A percentile compares a stretch with the other conserved stretches of the same genome.
phyloP scores from a whole-genome alignment of 2,113 vertebrate genomes.

The Poecilia latipinna region DNA sequence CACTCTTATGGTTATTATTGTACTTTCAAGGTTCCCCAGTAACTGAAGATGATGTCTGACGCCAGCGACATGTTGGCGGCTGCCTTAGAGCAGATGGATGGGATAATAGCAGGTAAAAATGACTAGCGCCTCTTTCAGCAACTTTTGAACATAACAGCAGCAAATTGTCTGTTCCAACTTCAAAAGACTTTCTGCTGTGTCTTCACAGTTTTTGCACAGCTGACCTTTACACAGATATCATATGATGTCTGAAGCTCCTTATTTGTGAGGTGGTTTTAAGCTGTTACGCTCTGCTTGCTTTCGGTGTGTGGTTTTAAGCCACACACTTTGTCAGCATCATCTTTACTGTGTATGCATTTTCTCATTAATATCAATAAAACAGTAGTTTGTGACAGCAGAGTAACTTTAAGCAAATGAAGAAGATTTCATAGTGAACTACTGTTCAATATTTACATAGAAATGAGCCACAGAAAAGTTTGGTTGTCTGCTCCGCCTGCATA shows the following conservation, averaged over 20 bases:
- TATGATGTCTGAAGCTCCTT: conserved; percentile 32
- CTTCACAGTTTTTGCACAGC: conserved; percentile 41
- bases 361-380: neutral
- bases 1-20: neutral
- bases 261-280: neutral
- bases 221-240: conserved; percentile 50
- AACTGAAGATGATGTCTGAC: conserved; percentile 93
- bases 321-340: neutral
- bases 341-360: neutral
- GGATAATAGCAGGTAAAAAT: conserved; percentile 94
- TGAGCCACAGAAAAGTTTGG: neutral
- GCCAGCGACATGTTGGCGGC: conserved; percentile 99
- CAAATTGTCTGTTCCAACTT: neutral
- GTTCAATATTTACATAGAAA: neutral
- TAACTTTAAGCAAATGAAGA: neutral
- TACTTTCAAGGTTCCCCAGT: conserved; percentile 47
- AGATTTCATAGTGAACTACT: neutral
- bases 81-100: conserved; percentile 98
- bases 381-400: neutral
- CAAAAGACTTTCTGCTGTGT: conserved; percentile 30
- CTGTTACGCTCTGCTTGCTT: conserved; percentile 27
- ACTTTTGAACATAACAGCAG: neutral
- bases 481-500: neutral
- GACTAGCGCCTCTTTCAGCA: neutral
- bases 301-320: neutral